Conservation (phyloP, 2,113 vertebrate species). For the Mesoclemmys tuberculata region DNA sequence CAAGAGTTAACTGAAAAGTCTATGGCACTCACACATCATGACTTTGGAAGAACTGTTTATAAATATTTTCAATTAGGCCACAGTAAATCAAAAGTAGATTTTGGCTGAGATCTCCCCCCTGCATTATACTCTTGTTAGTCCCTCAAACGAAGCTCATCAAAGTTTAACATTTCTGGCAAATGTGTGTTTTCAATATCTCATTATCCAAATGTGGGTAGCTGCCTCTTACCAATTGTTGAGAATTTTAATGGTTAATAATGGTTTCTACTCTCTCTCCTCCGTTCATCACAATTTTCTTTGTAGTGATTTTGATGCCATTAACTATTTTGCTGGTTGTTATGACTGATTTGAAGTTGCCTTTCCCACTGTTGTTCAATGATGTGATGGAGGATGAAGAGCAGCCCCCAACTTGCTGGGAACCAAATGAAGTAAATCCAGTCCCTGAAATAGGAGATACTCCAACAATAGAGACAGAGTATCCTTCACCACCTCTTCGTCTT, state of each 20-base stretch:
- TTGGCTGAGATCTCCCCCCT: background rate
- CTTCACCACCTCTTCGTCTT: slow-evolving; percentile 22
- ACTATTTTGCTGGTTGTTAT: slow-evolving; percentile 69
- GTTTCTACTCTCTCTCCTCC: slow-evolving; percentile 49
- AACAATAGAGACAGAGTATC: slow-evolving; percentile 41
- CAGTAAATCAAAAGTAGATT: background rate
- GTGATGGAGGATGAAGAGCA: slow-evolving; percentile 31
- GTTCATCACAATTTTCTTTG: slow-evolving; percentile 64
- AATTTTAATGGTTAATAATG: slow-evolving; percentile 22
- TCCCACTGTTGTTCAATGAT: slow-evolving; percentile 53
- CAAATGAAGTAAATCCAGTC: slow-evolving; percentile 73
- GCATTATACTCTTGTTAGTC: background rate
- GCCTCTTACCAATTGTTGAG: slow-evolving; percentile 53
- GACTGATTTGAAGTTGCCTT: slow-evolving; percentile 67
- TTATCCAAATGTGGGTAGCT: slow-evolving; percentile 4
- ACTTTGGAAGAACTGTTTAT: background rate
- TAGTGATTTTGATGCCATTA: slow-evolving; percentile 68
- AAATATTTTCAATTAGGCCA: background rate
- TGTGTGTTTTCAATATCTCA: slow-evolving; percentile 33
- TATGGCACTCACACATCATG: background rate
- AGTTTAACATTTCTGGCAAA: slow-evolving; percentile 25
- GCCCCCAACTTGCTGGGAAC: slow-evolving; percentile 12
- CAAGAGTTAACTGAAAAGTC: background rate
- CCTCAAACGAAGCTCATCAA: background rate
- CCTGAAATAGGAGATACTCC: slow-evolving; percentile 65